These are phyloP conservation scores for Porphyrio hochstetteri DNA, from an alignment of 2,113 vertebrate species.

Conservation along the genomic window DNA sequence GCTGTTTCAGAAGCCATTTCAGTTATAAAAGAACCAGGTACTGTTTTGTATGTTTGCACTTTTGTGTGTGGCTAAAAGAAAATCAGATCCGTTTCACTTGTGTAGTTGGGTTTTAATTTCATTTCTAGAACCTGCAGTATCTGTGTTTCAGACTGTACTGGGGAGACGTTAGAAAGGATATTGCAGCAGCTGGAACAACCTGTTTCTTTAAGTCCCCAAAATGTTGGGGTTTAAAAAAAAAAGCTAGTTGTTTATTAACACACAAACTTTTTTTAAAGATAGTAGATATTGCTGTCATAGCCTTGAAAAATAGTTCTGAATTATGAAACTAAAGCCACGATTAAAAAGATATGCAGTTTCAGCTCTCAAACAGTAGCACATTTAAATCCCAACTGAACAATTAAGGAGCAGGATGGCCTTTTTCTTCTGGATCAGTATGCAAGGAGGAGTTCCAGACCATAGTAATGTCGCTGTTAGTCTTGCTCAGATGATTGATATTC, in stretches of 20 bases:
- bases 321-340: neutral
- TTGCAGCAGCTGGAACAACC: neutral
- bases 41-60: neutral
- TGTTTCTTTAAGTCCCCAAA: neutral
- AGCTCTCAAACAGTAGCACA: neutral
- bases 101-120: neutral
- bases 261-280: neutral
- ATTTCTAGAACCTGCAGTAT: neutral
- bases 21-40: neutral
- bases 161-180: neutral
- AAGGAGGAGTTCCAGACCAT: neutral
- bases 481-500: neutral
- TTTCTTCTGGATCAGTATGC: neutral
- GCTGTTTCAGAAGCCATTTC: neutral
- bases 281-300: neutral
- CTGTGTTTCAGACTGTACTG: neutral
- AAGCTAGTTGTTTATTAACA: neutral
- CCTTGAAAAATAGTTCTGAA: neutral
- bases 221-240: neutral
- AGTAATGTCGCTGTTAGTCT: neutral
- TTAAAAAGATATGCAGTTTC: neutral
- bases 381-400: neutral
- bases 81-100: neutral
- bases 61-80: neutral
- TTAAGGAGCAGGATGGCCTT: neutral